Base-by-base conservation (phyloP, 2,797 vertebrate genomes). In the Parauchenoglanis ngamensis region DNA sequence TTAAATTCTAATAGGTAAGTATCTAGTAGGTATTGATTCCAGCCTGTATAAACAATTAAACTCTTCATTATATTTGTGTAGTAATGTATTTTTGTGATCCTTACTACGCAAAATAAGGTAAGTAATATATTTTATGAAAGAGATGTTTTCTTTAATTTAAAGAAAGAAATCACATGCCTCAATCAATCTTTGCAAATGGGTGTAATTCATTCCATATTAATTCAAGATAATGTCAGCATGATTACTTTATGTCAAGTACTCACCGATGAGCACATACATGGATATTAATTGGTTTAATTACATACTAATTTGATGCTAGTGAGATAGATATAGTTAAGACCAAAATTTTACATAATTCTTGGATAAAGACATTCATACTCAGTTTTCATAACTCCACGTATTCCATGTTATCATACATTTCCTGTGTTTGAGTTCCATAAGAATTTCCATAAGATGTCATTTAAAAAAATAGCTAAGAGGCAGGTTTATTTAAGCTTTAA, bases 1-100 rank as follows among this genome's bases (percentile, higher is more conserved):
- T 67, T 61, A 91, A 91, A 91, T 91, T 91, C 88, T 54, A 85
- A 94, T 86, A 89, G 92, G 93, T 92, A 89, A 94, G 90, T 84
- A 80, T 93, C 17, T 77, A 85, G 28, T 35, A 85, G 31, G 63
- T 86, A 52, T 65, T 70, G 11, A 81, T 63, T 31, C n/a, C 75
- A 79, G n/a, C n/a, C 52, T 23, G n/a, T 57, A 79, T 31, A 7
- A 78, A 11, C 49, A 31, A 54, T 52, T 54, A 54, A 56, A 78
- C 49, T 13, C 78, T 52, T 75, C 0, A 63, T 19, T 10, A 82
- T 15, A 57, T 56, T 78, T 17, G 31, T 59, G 31, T 40, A 4
- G 46, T 59, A 35, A 79, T 12, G 54, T 23, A 59, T 23, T 59
- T 59, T 17, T 79, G 21, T 79, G 75, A 59, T 79, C 31, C 31